Conservation (phyloP, 2,888 invertebrate genomes). For the Eristalis intricaria region DNA sequence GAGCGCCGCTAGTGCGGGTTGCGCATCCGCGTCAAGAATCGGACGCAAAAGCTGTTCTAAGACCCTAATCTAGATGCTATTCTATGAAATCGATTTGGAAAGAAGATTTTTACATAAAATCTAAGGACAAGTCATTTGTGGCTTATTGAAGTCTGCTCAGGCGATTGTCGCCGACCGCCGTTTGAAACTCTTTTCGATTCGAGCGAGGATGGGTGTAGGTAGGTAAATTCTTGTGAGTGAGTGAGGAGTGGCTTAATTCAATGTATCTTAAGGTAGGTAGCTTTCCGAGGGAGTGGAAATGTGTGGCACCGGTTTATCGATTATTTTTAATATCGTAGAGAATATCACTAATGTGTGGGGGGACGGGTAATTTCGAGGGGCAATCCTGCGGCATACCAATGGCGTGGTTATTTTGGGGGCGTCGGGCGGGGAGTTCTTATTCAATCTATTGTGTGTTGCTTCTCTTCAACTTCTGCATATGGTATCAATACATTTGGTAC, state of each 20-base stretch:
- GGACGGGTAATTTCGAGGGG: slow-evolving; percentile 24
- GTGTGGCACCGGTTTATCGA: slow-evolving; percentile 42
- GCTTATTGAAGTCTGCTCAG: not conserved
- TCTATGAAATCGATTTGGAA: not conserved
- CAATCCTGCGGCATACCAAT: slow-evolving; percentile 48
- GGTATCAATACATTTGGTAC: slow-evolving; percentile 56
- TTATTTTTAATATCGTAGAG: slow-evolving; percentile 22
- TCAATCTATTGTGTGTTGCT: not conserved
- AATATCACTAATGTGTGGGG: slow-evolving; percentile 44
- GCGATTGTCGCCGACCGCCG: slow-evolving; percentile 15
- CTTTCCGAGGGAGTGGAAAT: not conserved
- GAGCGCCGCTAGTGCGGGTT: not conserved
- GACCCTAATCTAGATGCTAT: not conserved
- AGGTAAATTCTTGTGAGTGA: not conserved
- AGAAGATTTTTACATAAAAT: not conserved
- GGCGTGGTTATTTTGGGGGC: not conserved
- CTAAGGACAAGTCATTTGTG: not conserved
- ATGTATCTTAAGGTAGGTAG: not conserved
- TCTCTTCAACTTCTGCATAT: slow-evolving; percentile 19
- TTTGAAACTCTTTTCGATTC: not conserved
- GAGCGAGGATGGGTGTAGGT: not conserved
- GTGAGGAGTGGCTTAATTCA: not conserved
- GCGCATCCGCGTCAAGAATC: not conserved
- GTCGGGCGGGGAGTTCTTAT: not conserved
- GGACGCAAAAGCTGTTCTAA: not conserved